phyloP scores from a whole-genome alignment of 1,140 invertebrate genomes.

The Drosophila punjabiensis region DNA sequence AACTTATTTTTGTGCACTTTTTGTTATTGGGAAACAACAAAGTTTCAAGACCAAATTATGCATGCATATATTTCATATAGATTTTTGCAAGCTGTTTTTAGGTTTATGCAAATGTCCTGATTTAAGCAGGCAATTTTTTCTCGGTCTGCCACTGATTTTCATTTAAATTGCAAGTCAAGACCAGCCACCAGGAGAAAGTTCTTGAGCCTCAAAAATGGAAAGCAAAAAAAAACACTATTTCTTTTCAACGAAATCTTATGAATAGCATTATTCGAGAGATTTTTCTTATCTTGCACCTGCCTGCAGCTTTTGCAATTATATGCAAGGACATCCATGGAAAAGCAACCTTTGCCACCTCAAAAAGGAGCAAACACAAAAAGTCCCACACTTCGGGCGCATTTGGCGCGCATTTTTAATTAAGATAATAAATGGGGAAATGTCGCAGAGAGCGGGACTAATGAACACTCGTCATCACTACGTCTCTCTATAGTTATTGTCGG shows the following conservation, averaged over 20 bases:
- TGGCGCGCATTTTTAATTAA: slow-evolving; percentile 70
- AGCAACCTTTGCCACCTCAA: slow-evolving; percentile 41
- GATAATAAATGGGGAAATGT: slow-evolving; percentile 69
- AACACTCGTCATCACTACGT: slow-evolving; percentile 49
- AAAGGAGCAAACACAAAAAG: slow-evolving; percentile 17
- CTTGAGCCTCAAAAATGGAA: slow-evolving; percentile 30
- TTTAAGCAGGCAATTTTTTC: slow-evolving; percentile 49
- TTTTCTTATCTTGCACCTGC: slow-evolving; percentile 36
- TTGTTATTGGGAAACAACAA: slow-evolving; percentile 29
- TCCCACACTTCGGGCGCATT: slow-evolving; percentile 52
- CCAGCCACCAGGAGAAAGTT: slow-evolving; percentile 44
- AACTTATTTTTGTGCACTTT: slow-evolving; percentile 17
- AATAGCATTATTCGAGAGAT: slow-evolving; percentile 67
- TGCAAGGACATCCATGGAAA: slow-evolving; percentile 59
- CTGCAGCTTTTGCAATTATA: slow-evolving; percentile 48
- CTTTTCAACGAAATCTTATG: slow-evolving; percentile 64
- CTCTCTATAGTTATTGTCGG: slow-evolving; percentile 52
- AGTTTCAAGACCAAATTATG: slow-evolving; percentile 27
- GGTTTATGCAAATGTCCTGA: slow-evolving; percentile 62
- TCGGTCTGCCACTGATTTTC: slow-evolving; percentile 60
- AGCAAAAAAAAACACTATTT: slow-evolving; percentile 39
- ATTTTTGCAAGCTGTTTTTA: slow-evolving; percentile 23
- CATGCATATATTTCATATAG: slow-evolving; percentile 24
- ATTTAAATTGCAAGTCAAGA: slow-evolving; percentile 68
- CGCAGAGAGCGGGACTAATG: slow-evolving; percentile 58